Evolutionary conservation across 2,888 invertebrate genomes (phyloP).

Genomic region (Alviniconcha strummeri): DNA sequence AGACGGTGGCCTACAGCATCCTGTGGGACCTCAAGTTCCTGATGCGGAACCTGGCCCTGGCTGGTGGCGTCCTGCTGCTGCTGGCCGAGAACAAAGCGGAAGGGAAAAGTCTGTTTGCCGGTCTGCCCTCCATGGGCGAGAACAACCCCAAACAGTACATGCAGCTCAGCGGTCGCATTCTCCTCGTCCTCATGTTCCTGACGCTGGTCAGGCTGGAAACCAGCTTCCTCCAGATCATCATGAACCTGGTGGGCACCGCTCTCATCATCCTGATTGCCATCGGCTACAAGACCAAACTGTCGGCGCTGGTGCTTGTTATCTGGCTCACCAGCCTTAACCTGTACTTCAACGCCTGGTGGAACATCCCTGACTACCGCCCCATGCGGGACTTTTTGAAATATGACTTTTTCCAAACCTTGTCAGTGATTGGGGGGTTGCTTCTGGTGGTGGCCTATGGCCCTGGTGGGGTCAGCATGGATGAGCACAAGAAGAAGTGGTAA

Average conservation of each 20-base stretch:
- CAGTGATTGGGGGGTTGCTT: conserved; percentile 97
- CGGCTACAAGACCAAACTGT: conserved; percentile 98
- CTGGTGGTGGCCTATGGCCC: conserved; percentile 99
- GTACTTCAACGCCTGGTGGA: conserved; percentile 99
- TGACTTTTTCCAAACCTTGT: conserved; percentile 98
- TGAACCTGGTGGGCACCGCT: conserved; percentile 93
- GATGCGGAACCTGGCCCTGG: conserved; percentile 93
- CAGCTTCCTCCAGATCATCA: conserved; percentile 88
- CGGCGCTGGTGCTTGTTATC: conserved; percentile 93
- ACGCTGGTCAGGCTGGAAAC: conserved; percentile 95
- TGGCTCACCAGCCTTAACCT: conserved; percentile 93
- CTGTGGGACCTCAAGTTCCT: conserved; percentile 98
- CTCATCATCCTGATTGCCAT: conserved; percentile 96
- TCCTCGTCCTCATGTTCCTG: conserved; percentile 99
- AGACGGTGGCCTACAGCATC: conserved; percentile 82
- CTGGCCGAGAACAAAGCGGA: conserved; percentile 96
- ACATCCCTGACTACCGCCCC: conserved; percentile 94
- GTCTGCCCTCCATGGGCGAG: conserved; percentile 82
- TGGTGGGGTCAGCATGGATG: conserved; percentile 95
- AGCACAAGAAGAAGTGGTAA: conserved; percentile 99
- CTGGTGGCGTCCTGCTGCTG: conserved; percentile 96
- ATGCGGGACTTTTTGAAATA: conserved; percentile 99
- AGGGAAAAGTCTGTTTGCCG: conserved; percentile 95
- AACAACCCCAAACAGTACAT: conserved; percentile 93
- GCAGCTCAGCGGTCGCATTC: conserved; percentile 94